These are phyloP conservation scores for Panthera tigris DNA, from an alignment of 2,113 vertebrate genomes.

Conservation along the genomic window DNA sequence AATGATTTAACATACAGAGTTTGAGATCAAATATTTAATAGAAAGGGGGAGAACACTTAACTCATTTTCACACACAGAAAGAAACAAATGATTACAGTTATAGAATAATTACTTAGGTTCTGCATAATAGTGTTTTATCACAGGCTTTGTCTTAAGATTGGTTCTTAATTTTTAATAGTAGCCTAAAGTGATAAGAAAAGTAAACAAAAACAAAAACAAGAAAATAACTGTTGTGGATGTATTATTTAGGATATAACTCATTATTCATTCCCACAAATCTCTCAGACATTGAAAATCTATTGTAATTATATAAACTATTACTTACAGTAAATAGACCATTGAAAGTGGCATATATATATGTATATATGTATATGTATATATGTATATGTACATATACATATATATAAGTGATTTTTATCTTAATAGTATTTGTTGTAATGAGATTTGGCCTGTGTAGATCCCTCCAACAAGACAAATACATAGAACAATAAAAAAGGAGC, in stretches of 20 bases:
- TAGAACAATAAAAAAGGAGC: not conserved
- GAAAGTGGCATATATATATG: not conserved
- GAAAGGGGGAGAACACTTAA: not conserved
- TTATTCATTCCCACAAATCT: not conserved
- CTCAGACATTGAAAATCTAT: not conserved
- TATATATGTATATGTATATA: no score
- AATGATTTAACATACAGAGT: not conserved
- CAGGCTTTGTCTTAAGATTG: not conserved
- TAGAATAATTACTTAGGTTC: not conserved
- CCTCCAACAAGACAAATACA: not conserved
- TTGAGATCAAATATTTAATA: not conserved
- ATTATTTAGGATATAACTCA: not conserved
- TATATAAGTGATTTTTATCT: not conserved
- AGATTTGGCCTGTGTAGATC: not conserved
- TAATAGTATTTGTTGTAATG: not conserved
- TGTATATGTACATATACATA: not conserved
- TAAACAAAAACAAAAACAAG: not conserved
- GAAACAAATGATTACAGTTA: not conserved
- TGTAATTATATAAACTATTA: slow-evolving; percentile 9
- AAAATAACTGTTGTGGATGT: not conserved
- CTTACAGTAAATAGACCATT: not conserved
- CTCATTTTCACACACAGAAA: not conserved
- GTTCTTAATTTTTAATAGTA: slow-evolving; percentile 16
- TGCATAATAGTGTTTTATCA: not conserved
- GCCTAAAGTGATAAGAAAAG: not conserved